These are phyloP conservation scores for Athalia cordata DNA, from an alignment of 2,888 invertebrate genomes.

Conservation along the genomic window DNA sequence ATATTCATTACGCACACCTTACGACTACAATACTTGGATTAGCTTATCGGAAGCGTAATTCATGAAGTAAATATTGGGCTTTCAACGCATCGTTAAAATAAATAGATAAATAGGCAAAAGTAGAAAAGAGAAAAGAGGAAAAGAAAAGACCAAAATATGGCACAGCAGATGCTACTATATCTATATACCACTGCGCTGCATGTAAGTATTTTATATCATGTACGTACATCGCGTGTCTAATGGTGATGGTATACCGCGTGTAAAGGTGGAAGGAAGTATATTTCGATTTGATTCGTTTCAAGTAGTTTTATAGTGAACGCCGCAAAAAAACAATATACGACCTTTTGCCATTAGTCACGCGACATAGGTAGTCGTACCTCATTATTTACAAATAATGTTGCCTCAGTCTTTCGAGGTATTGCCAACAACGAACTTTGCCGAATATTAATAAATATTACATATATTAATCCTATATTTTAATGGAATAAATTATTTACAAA, in stretches of 20 bases:
- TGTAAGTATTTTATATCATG: constrained; percentile 8
- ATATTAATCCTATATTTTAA: constrained; percentile 33
- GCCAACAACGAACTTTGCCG: constrained; percentile 23
- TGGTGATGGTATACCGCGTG: too few relatives aligned
- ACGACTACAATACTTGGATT: constrained; percentile 28
- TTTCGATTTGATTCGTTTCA: too few relatives aligned
- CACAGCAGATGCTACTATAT: constrained; percentile 19
- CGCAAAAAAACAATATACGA: too few relatives aligned
- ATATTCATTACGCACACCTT: constrained; percentile 22
- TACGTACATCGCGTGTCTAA: not conserved
- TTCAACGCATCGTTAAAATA: constrained; percentile 2
- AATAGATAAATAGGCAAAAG: constrained; percentile 29
- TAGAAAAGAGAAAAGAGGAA: too few relatives aligned
- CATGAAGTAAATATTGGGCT: not conserved
- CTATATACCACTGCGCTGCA: constrained; percentile 7
- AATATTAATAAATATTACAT: constrained; percentile 39
- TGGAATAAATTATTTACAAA: constrained; percentile 37
- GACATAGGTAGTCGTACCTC: constrained; percentile 1
- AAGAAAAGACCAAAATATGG: constrained; percentile 16
- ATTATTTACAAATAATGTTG: constrained; percentile 41
- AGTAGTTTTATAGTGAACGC: too few relatives aligned
- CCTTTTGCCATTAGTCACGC: not conserved
- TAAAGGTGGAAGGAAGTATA: too few relatives aligned
- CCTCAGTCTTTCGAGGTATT: constrained; percentile 17
- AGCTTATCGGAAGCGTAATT: constrained; percentile 17